Base-by-base conservation (phyloP, 2,888 invertebrate species). In the Trachelus tabidus region DNA sequence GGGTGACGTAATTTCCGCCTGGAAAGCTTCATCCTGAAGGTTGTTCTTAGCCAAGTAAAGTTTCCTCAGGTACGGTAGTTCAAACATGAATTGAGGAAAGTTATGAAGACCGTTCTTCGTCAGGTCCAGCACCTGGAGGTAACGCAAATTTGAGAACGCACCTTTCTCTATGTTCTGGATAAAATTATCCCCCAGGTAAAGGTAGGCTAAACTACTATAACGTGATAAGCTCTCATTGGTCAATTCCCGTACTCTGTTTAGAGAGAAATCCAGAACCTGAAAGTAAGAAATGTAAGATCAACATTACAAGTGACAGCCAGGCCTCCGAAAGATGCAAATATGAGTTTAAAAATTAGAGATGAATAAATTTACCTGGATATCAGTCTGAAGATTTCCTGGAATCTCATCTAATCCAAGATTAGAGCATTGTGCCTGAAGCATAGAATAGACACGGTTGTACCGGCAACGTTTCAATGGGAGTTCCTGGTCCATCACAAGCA, bases 171-270 rank as follows among this genome's bases (percentile, higher is more conserved):
- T 93, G 3, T 86, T 88, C 79, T 92, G 92, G 68, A 94, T 93
- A 84, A 93, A 93, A 86, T 94, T 94, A 82, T 94, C 94, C 12
- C 92, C 89, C 73, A 95, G 89, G 83, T 94, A 94, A 56, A 94
- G 89, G 83, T 91, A 93, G 81, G 92, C 92, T 73, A 94, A 91
- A 81, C 92, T 93, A 69, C 93, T 90, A 87, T 94, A 94, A 69
- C 91, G 87, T 1, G 92, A 88, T 75, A 95, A 90, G 0, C 93
- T 93, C 78, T 93, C 91, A 69, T 92, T 91, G 75, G 92, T 90
- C 73, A 94, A 85, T 79, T 92, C 92, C 74, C 93, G 92, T 68
- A 94, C 88, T 81, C 94, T 92, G 86, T 94, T 94, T 82, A 92
- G 92, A 56, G 93, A 93, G 83, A 93, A 92, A 87, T 94, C 94